Base-by-base conservation (phyloP, 2,113 vertebrate genomes). In the Alosa alosa region DNA sequence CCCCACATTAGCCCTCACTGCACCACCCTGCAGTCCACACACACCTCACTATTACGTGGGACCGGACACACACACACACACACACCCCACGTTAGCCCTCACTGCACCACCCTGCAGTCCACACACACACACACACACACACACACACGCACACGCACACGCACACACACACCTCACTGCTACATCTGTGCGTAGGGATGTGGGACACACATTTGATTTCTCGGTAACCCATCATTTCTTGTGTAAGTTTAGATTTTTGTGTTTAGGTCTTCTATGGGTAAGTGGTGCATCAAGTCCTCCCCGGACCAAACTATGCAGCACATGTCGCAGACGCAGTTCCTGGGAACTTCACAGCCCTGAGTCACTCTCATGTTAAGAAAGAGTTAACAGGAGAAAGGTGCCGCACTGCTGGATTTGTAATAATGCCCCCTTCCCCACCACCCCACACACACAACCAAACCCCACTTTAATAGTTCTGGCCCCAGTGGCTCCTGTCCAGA, bases 11-110 rank as follows among this genome's bases (percentile, higher is more conserved):
- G 52, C 17, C 15, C 52, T 18, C 4, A 17, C 13, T 55, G 52
- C 52, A 55, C 52, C 50, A 13, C 10, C 1, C 50, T 52, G 15
- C 50, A 13, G 11, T 13, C 50, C 60, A 64, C 60, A 64, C 60
- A 64, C 60, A 64, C 60, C 41, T 44, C 41, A 2, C 41, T 44
- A 44, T 1, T 44, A 44, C 41, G 1, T 44, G 41, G 41, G 41
- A 44, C 41, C 97, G 97, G 90, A n/a, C n/a, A 99, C 96, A 87
- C 97, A 97, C 98, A 81, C 20, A 82, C 1, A 75, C 50, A 68
- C 36, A 50, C 2, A 44, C 41, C 41, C 41, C 41, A 17, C 4
- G 13, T 55, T 55, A 55, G 52, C 17, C 15, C 17, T 18, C 4
- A 17, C 1, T 55, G 17, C 52, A 55, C 52, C 50, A 13, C 1